phyloP scores from a whole-genome alignment of 2,888 invertebrate genomes.

The Metopia argyrocephala region DNA sequence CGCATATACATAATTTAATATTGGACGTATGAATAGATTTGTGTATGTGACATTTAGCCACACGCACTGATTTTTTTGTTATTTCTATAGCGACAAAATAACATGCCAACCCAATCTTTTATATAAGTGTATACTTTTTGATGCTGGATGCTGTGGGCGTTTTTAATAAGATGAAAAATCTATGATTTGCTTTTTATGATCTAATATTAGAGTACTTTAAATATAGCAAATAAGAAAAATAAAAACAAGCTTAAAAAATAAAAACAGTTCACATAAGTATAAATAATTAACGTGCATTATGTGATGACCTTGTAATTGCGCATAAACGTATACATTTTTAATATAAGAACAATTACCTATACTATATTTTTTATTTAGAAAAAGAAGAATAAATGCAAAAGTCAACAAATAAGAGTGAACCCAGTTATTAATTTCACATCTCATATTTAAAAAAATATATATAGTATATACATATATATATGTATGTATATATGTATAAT shows the following conservation, averaged over 20 bases:
- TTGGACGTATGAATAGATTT: conserved; percentile 4
- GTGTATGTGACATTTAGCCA: conserved; percentile 43
- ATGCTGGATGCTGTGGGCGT: conserved; percentile 55
- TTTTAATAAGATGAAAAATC: conserved; percentile 5
- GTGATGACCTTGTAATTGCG: conserved; percentile 60
- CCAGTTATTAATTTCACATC: conserved; percentile 31
- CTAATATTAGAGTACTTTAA: conserved; percentile 22
- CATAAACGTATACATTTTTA: conserved; percentile 42
- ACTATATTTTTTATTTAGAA: not conserved
- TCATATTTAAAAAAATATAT: conserved; percentile 20
- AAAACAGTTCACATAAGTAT: not conserved
- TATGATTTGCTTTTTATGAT: conserved; percentile 20
- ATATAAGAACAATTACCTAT: conserved; percentile 19
- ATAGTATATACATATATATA: not conserved
- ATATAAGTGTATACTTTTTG: not conserved
- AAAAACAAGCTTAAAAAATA: conserved; percentile 7
- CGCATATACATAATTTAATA: not conserved
- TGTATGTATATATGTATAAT: too few relatives aligned
- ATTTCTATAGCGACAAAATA: conserved; percentile 9
- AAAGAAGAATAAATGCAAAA: conserved; percentile 1
- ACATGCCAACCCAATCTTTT: not conserved
- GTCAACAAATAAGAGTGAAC: conserved; percentile 26
- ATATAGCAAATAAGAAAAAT: not conserved
- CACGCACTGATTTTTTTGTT: conserved; percentile 45
- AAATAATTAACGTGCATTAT: conserved; percentile 25